Base-by-base conservation (phyloP, 2,797 vertebrate species). In the Schizopygopsis malacanthus region DNA sequence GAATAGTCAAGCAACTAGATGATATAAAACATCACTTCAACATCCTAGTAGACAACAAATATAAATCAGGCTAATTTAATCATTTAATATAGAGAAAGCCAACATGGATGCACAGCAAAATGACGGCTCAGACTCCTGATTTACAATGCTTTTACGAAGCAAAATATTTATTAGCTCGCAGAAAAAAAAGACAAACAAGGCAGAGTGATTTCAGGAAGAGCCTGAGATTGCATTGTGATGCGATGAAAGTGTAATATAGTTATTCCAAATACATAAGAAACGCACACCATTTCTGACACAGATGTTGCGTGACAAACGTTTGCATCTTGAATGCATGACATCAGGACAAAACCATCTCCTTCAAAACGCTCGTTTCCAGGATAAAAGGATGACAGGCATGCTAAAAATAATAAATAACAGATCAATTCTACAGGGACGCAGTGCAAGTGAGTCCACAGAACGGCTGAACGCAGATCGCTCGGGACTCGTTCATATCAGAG, bases 121-220 rank as follows among this genome's bases (percentile, higher is more conserved):
- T 20, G 59, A 59, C 39, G 0, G 3, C 8, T 37, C 61, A 45
- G 63, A 59, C n/a, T 10, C 67, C 11, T 45, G 33, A 43, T 33
- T 80, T 43, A 22, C 12, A 79, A 71, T 69, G 81, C 59, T 63
- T 88, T 81, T 79, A 85, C 75, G 94, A 94, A 75, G 90, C 92
- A 96, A 95, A 95, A 95, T 95, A 96, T 92, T 95, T 94, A 95
- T 93, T 95, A 93, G 65, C 79, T 91, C 88, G 47, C 91, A 94
- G 77, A 84, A 79, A 81, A 79, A 81, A 79, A 81, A 82, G 37
- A 78, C 80, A 76, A 39, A 90, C 54, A 85, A 88, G 83, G 91
- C 81, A 91, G 83, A 83, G 61, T 54, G 7, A 73, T 54, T 87
- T 86, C 87, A 91, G 79, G 75, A 78, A 45, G 82, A 52, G 33